Evolutionary conservation across 1,140 invertebrate genomes (phyloP).

Genomic region (Mamestra configurata): DNA sequence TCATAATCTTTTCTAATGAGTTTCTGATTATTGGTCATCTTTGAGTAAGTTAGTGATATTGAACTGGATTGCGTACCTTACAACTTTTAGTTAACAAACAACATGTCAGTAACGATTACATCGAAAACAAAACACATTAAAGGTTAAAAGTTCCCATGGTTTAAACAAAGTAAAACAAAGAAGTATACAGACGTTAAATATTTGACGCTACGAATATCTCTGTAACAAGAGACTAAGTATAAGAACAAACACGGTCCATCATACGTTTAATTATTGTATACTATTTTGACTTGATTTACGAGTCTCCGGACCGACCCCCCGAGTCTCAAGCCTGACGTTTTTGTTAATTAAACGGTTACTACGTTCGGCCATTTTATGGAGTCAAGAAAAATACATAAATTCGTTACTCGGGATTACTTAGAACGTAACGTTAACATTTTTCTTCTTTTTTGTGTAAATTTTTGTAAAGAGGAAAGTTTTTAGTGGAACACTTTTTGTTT

Average conservation of each 20-base stretch:
- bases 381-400: conserved; percentile 49
- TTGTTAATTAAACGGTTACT: conserved; percentile 55
- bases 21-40: too few species aligned
- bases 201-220: neutral
- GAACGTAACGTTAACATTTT: conserved; percentile 21
- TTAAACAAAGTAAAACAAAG: neutral
- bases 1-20: too few species aligned
- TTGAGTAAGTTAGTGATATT: too few species aligned
- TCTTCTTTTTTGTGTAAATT: conserved; percentile 31
- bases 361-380: conserved; percentile 43
- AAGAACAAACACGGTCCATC: conserved; percentile 56
- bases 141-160: too few species aligned
- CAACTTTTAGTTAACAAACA: too few species aligned
- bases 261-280: conserved; percentile 75
- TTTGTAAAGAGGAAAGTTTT: conserved; percentile 18
- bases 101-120: too few species aligned
- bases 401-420: conserved; percentile 45
- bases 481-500: conserved; percentile 10
- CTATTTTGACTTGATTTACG: conserved; percentile 67
- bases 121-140: too few species aligned
- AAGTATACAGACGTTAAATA: neutral
- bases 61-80: too few species aligned
- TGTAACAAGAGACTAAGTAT: conserved; percentile 10
- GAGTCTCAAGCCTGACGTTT: conserved; percentile 35
- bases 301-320: conserved; percentile 26